These are phyloP conservation scores for Exephanes ischioxanthus DNA, from an alignment of 2,888 invertebrate species.

Conservation along the genomic window DNA sequence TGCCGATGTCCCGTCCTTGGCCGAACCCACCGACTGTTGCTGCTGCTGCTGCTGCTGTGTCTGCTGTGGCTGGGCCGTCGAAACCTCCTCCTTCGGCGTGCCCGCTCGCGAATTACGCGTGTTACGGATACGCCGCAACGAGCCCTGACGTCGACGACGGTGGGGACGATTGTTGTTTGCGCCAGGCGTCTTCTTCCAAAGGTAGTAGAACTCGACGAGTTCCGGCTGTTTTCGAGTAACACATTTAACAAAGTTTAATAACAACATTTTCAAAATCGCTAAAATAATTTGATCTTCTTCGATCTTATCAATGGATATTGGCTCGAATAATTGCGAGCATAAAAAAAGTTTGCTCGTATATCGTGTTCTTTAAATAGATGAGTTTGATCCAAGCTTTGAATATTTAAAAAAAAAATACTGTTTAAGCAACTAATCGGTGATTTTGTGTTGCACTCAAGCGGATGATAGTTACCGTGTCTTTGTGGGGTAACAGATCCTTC, in stretches of 20 bases:
- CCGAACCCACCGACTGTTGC: slow-evolving; percentile 50
- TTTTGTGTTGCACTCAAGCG: too few species aligned
- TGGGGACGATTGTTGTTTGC: slow-evolving; percentile 98
- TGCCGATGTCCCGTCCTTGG: slow-evolving; percentile 47
- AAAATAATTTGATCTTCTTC: too few species aligned
- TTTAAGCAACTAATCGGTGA: too few species aligned
- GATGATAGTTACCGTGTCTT: slow-evolving; percentile 92
- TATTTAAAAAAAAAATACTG: too few species aligned
- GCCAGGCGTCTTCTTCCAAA: slow-evolving; percentile 99
- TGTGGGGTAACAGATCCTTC: slow-evolving; percentile 98
- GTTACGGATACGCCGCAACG: slow-evolving; percentile 94
- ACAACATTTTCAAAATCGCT: too few species aligned
- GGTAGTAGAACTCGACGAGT: slow-evolving; percentile 98
- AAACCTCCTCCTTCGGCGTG: slow-evolving; percentile 89
- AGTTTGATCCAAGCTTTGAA: background rate
- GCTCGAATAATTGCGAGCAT: too few species aligned
- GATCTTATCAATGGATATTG: too few species aligned
- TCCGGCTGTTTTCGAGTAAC: slow-evolving; percentile 89
- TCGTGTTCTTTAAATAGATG: background rate
- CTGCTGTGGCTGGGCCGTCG: slow-evolving; percentile 68
- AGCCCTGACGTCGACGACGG: slow-evolving; percentile 94
- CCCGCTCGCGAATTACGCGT: slow-evolving; percentile 94
- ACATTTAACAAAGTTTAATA: background rate
- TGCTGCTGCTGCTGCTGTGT: slow-evolving; percentile 74
- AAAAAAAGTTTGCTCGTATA: too few species aligned